Conservation (phyloP, 2,888 invertebrate species). For the Herminia tarsipennalis region DNA sequence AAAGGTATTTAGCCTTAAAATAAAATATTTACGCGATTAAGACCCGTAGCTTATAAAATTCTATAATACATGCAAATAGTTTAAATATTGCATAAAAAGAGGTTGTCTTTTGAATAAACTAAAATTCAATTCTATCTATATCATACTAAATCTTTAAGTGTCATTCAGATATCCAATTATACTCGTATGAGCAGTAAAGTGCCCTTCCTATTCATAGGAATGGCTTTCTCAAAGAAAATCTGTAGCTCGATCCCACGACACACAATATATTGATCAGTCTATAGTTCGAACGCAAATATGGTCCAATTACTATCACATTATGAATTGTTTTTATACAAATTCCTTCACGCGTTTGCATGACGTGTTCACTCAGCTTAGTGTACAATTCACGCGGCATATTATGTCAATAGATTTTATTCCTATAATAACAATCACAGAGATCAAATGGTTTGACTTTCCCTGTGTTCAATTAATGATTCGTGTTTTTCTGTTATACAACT, state of each 20-base stretch:
- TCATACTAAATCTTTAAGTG: no score
- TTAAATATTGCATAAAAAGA: no score
- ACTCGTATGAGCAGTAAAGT: no score
- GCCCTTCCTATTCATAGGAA: no score
- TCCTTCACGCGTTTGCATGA: slow-evolving; percentile 29
- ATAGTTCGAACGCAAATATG: slow-evolving; percentile 5
- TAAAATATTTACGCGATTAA: no score
- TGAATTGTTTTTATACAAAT: slow-evolving; percentile 28
- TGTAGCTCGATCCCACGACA: neutral
- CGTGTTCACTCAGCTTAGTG: slow-evolving; percentile 20
- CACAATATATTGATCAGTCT: slow-evolving; percentile 2
- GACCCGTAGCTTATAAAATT: no score
- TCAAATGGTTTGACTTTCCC: neutral
- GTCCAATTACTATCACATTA: slow-evolving; percentile 1
- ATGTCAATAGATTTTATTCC: slow-evolving; percentile 8
- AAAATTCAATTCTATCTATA: no score
- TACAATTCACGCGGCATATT: neutral
- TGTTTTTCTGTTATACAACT: no score
- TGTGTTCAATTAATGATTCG: neutral
- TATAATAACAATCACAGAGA: slow-evolving; percentile 1
- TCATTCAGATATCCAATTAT: no score
- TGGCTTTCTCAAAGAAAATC: neutral
- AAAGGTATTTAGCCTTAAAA: no score
- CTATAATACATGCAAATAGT: no score
- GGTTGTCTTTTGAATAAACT: no score